Evolutionary conservation across 92 coral and sea anemone species (phyloP).

Genomic region (Isaurus tuberculatus): DNA sequence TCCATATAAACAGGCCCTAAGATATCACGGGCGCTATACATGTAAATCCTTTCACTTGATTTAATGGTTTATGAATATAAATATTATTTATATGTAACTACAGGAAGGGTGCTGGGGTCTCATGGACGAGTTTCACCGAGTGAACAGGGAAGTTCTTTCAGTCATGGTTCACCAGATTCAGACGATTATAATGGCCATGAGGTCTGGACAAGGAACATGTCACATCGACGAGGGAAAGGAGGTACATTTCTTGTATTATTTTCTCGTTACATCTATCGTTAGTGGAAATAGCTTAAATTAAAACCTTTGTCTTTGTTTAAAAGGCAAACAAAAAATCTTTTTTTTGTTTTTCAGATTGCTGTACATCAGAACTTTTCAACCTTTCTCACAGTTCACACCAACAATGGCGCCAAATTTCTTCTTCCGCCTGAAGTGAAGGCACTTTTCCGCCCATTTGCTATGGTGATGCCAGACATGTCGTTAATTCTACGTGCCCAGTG

Average conservation of each 20-base stretch:
- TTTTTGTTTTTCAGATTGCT: slow-evolving; percentile 63
- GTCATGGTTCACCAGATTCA: slow-evolving; percentile 92
- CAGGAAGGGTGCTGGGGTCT: slow-evolving; percentile 99
- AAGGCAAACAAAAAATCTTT: no score
- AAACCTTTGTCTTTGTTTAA: no score
- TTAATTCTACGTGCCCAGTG: slow-evolving; percentile 93
- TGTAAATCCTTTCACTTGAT: no score
- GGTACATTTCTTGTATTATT: slow-evolving; percentile 52
- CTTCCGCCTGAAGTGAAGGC: slow-evolving; percentile 88
- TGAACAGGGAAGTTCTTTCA: slow-evolving; percentile 77
- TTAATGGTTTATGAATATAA: no score
- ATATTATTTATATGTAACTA: background rate
- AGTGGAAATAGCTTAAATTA: no score
- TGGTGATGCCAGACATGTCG: slow-evolving; percentile 94
- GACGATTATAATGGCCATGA: slow-evolving; percentile 84
- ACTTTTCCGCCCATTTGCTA: slow-evolving; percentile 86
- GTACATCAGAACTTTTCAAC: slow-evolving; percentile 87
- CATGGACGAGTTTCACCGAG: slow-evolving; percentile 92
- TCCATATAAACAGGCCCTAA: no score
- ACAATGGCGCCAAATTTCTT: slow-evolving; percentile 48
- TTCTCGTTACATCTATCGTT: background rate
- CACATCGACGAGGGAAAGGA: slow-evolving; percentile 94
- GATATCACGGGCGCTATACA: no score
- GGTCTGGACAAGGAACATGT: slow-evolving; percentile 79
- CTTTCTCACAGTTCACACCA: slow-evolving; percentile 76